phyloP scores from a whole-genome alignment of 2,888 invertebrate species.

The Norana najaformis region DNA sequence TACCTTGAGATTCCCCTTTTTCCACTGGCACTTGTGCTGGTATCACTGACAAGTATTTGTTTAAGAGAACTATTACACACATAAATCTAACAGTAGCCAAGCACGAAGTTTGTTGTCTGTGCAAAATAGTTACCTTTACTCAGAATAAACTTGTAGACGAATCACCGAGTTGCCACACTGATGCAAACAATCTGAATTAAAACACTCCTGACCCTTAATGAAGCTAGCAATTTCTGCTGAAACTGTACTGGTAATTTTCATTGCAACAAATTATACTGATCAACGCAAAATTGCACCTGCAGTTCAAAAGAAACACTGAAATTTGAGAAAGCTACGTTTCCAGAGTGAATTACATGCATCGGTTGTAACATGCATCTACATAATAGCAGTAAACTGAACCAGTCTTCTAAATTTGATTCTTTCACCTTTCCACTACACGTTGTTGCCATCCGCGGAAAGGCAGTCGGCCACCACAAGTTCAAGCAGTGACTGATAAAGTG shows the following conservation, averaged over 20 bases:
- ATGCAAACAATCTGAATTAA: neutral
- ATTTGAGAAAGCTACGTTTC: no score
- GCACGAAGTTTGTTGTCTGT: neutral
- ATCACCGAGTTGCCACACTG: neutral
- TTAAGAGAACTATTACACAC: neutral
- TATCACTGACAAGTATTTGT: neutral
- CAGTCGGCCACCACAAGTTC: neutral
- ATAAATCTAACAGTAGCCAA: neutral
- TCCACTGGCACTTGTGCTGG: neutral
- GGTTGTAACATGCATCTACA: neutral
- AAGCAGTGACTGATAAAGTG: conserved; percentile 8
- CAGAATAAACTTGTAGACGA: neutral
- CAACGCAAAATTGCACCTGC: neutral
- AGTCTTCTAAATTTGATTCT: neutral
- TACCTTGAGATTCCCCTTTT: neutral
- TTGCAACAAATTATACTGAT: neutral
- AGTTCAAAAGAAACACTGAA: neutral
- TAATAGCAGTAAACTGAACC: no score
- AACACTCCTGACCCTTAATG: neutral
- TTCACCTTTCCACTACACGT: neutral
- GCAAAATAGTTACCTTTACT: neutral
- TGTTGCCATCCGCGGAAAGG: neutral
- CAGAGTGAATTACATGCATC: neutral
- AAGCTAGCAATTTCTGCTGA: neutral
- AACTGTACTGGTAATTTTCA: no score